Evolutionary conservation across 2,888 invertebrate species (phyloP).

Genomic region (Epinotia nisella): DNA sequence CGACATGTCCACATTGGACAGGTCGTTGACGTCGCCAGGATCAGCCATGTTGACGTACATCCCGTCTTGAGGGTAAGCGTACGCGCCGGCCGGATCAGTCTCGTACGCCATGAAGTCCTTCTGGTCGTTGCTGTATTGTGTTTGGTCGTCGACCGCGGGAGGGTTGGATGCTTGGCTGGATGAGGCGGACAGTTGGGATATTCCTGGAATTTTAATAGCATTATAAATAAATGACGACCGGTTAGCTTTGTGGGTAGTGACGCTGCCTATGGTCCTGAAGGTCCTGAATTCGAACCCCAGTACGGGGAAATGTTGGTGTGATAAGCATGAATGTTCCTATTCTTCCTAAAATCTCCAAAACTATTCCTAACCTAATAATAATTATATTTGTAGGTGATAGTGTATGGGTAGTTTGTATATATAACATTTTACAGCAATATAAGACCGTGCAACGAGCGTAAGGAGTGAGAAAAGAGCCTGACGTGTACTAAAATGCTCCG

Average conservation of each 20-base stretch:
- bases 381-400: too few relatives aligned
- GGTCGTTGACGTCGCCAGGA: constrained; percentile 70
- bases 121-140: constrained; percentile 69
- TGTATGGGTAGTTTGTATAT: too few relatives aligned
- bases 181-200: constrained; percentile 82
- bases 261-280: too few relatives aligned
- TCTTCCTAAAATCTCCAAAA: too few relatives aligned
- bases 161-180: constrained; percentile 80
- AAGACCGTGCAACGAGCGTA: too few relatives aligned
- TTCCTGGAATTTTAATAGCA: constrained; percentile 65
- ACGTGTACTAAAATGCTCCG: too few relatives aligned
- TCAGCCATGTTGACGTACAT: constrained; percentile 61
- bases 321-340: too few relatives aligned
- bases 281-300: too few relatives aligned
- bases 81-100: constrained; percentile 72
- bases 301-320: too few relatives aligned
- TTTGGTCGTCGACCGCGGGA: constrained; percentile 88
- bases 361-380: too few relatives aligned
- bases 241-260: not conserved
- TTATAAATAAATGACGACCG: not conserved
- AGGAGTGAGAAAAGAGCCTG: too few relatives aligned
- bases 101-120: constrained; percentile 87
- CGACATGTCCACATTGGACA: constrained; percentile 80
- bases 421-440: too few relatives aligned
- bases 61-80: constrained; percentile 75